Conservation (phyloP, 2,113 vertebrate genomes). For the Neolamprologus toae region DNA sequence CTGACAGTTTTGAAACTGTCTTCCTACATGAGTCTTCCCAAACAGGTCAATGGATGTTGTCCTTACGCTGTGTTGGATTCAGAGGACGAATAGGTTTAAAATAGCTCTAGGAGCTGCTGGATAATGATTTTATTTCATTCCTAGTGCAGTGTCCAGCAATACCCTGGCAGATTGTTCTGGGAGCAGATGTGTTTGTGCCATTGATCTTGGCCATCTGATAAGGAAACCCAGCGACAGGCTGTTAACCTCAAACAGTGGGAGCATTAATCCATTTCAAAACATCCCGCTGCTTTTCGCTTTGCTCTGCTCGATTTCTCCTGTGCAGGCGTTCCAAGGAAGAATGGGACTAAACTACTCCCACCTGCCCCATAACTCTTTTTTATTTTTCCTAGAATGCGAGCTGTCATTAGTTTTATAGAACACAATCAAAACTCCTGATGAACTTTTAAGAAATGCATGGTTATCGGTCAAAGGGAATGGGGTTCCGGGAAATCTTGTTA, state of each 20-base stretch:
- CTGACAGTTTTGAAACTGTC: not conserved
- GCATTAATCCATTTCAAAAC: conserved; percentile 64
- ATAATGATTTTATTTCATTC: conserved; percentile 54
- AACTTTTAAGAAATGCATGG: not conserved
- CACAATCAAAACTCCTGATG: not conserved
- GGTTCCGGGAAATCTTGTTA: not conserved
- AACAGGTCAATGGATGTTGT: conserved; percentile 29
- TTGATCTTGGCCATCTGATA: conserved; percentile 68
- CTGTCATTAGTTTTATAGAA: not conserved
- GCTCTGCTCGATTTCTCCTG: conserved; percentile 21
- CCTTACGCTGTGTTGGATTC: not conserved
- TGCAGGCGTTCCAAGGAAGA: not conserved
- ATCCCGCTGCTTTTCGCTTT: conserved; percentile 25
- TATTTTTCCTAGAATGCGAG: not conserved
- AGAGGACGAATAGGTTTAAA: conserved; percentile 21
- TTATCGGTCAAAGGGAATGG: not conserved
- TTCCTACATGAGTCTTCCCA: not conserved
- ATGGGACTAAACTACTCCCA: not conserved
- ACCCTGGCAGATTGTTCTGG: conserved; percentile 18
- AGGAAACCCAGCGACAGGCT: conserved; percentile 63
- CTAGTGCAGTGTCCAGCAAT: conserved; percentile 9
- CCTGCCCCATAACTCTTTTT: not conserved
- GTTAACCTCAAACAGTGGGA: conserved; percentile 64
- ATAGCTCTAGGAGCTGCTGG: not conserved
- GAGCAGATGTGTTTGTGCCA: conserved; percentile 58